A percentile compares a stretch with the other conserved stretches of the same genome.
Conservation (phyloP, 2,113 vertebrate genomes). For the Urocitellus parryii region DNA sequence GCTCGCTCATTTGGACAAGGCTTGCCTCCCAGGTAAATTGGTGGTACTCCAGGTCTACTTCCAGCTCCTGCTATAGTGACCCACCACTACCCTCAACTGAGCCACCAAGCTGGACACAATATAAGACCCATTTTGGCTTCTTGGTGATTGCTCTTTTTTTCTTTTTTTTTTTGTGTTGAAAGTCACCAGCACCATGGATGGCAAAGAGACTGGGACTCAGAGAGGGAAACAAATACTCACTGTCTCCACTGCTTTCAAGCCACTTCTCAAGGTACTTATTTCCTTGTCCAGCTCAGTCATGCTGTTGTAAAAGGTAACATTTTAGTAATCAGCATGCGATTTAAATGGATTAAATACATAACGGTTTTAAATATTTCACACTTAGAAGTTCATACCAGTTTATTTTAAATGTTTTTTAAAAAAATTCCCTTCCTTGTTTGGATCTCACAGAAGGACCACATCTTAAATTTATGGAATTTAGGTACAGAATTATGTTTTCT, state of each 20-base stretch:
- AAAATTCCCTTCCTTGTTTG: not conserved
- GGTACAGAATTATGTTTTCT: slow-evolving; percentile 14
- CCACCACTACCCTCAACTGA: not conserved
- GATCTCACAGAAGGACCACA: slow-evolving; percentile 2
- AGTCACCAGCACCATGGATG: not conserved
- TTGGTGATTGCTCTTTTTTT: not conserved
- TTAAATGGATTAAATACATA: not conserved
- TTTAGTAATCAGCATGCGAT: slow-evolving; percentile 70
- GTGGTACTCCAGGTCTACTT: not conserved
- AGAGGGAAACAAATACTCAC: slow-evolving; percentile 89
- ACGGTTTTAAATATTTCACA: not conserved
- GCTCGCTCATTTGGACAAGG: not conserved
- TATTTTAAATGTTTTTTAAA: not conserved
- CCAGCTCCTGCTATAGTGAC: not conserved
- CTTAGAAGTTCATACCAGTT: not conserved
- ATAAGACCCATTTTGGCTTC: not conserved
- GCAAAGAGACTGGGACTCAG: not conserved
- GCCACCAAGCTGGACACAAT: not conserved
- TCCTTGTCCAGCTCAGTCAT: slow-evolving; percentile 99
- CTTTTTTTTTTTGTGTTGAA: not conserved
- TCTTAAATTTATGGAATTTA: slow-evolving; percentile 27
- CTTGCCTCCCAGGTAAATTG: not conserved
- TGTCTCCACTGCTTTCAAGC: slow-evolving; percentile 95
- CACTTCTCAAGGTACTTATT: slow-evolving; percentile 94
- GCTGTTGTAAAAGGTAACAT: slow-evolving; percentile 87